Base-by-base conservation (phyloP, 2,888 invertebrate species). In the Cryptocephalus primarius region DNA sequence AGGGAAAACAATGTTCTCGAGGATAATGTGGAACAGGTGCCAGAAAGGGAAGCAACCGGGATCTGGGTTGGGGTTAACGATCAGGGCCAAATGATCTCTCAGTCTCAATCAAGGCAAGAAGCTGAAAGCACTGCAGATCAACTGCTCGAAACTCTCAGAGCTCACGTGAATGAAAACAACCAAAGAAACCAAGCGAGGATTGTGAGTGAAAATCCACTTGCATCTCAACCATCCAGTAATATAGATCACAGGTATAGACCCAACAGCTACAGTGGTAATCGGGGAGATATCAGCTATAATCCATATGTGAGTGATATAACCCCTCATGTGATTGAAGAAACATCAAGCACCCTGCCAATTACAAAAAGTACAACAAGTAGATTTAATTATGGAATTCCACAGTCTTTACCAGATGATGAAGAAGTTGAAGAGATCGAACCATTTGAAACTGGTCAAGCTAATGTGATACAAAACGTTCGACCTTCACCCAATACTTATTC, bases 41-140 rank as follows among this genome's bases (percentile, higher is more conserved):
- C 33, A 31, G n/a, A 32, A 12, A 22, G n/a, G 2, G 9, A 40
- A 14, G n/a, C 10, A 9, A 13, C 42, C 14, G 31, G 10, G 32
- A 14, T 8, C n/a, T 36, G 36, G 36, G n/a, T 36, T 36, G 36
- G 36, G 6, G 13, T 47, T n/a, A 40, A 43, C 9, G 31, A 40
- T 34, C 48, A 51, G 42, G 40, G 49, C 10, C 45, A 49, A 43
- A 32, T 44, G 39, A 9, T 13, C 31, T 32, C 41, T 10, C 38
- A 42, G 33, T 44, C 45, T 9, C 47, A 52, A 46, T 43, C 48
- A n/a, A 42, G 13, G 33, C 34, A 22, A 9, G 49, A 54, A 36
- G 57, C 59, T 22, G 53, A 59, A 51, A 44, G 42, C 22, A 53
- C 55, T 44, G 55, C 58, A 22, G 55, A 58, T 47, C 40, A 43